Conservation (phyloP, 2,888 invertebrate genomes). For the Neoascia interrupta region DNA sequence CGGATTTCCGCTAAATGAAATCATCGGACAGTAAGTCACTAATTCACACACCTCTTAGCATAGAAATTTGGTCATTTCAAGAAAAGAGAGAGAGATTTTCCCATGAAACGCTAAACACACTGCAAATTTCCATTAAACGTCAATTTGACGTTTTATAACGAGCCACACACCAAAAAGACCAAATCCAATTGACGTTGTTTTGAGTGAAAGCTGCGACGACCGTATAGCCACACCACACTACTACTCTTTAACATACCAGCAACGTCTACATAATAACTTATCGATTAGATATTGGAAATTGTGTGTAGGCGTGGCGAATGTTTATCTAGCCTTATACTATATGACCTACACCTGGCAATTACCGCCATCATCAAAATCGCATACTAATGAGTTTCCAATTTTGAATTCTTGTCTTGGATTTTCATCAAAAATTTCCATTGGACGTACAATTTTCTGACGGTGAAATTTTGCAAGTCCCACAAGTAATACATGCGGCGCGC, state of each 20-base stretch:
- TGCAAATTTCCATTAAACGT: constrained; percentile 40
- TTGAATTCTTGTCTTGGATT: constrained; percentile 23
- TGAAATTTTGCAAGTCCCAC: constrained; percentile 35
- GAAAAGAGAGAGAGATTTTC: constrained; percentile 30
- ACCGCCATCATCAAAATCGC: constrained; percentile 37
- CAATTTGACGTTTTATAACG: constrained; percentile 37
- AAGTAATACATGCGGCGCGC: too few relatives aligned
- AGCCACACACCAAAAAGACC: not conserved
- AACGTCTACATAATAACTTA: constrained; percentile 38
- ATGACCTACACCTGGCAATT: constrained; percentile 53
- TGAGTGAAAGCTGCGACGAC: constrained; percentile 49
- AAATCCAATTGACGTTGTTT: constrained; percentile 18
- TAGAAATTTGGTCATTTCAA: constrained; percentile 1
- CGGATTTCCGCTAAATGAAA: constrained; percentile 47
- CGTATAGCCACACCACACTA: too few relatives aligned
- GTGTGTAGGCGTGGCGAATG: constrained; percentile 48
- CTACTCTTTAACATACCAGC: constrained; percentile 14
- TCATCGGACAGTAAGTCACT: constrained; percentile 38
- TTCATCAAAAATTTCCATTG: constrained; percentile 1
- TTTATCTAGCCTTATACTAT: constrained; percentile 12
- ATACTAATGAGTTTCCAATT: constrained; percentile 43
- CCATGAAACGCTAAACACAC: not conserved
- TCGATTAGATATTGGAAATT: constrained; percentile 51
- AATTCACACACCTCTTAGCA: constrained; percentile 1
- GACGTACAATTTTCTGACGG: not conserved